These are phyloP conservation scores for Cardiocondyla obscurior DNA, from an alignment of 1,140 invertebrate species.

Conservation along the genomic window DNA sequence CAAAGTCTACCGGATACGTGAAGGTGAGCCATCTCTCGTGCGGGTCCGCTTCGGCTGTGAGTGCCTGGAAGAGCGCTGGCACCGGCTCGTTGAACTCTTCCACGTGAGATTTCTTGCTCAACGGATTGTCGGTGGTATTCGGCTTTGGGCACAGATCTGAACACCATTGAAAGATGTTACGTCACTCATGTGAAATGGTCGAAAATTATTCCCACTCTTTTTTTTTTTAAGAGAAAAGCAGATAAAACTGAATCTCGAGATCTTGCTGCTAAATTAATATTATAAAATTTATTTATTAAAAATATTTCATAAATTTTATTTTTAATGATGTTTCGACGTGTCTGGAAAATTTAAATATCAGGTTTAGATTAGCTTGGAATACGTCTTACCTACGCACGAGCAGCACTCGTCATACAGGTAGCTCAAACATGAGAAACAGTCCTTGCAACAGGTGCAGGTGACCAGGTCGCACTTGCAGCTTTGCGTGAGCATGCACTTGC, in stretches of 20 bases:
- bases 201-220: not conserved
- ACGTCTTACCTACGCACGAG: slow-evolving; percentile 94
- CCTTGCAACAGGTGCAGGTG: slow-evolving; percentile 95
- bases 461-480: slow-evolving; percentile 96
- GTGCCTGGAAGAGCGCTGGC: slow-evolving; percentile 91
- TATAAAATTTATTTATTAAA: not conserved
- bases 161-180: slow-evolving; percentile 64
- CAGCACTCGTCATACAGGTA: slow-evolving; percentile 96
- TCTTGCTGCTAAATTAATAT: no score
- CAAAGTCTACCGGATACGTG: slow-evolving; percentile 90
- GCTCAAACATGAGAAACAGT: slow-evolving; percentile 95
- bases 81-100: slow-evolving; percentile 93
- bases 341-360: not conserved
- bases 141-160: slow-evolving; percentile 95
- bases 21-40: slow-evolving; percentile 90
- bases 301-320: not conserved
- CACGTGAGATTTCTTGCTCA: slow-evolving; percentile 93
- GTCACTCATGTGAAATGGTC: not conserved
- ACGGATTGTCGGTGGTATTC: slow-evolving; percentile 88
- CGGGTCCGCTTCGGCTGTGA: slow-evolving; percentile 91
- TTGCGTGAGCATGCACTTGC: slow-evolving; percentile 97
- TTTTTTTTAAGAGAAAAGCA: not conserved
- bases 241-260: not conserved
- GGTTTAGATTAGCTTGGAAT: not conserved
- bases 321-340: not conserved